Evolutionary conservation across 2,797 vertebrate genomes (phyloP), one percentile per base, ranked within the genome.

Genomic region (Thunnus albacares): DNA sequence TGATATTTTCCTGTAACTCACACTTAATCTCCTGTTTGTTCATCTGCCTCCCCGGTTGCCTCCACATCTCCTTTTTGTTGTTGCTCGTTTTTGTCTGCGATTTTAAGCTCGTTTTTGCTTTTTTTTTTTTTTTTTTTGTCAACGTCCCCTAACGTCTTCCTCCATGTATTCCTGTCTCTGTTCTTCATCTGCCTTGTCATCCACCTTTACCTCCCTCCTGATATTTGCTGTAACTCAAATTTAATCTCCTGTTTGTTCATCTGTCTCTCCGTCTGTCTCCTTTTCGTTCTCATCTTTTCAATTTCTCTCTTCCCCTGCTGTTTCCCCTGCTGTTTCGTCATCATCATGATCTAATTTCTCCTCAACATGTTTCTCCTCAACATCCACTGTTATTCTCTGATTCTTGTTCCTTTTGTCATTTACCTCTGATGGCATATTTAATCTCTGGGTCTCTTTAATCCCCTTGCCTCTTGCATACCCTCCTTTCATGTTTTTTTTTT

Each of bases 231-330:
- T 70, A 75, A 59, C 53, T 82, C 73, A 24, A 52, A 18, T 79
- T 82, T 86, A 83, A 89, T 83, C 83, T 83, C 22, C 63, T 72
- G 65, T 80, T 79, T 87, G 59, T 80, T 84, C 77, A 62, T 88
- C 70, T 61, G 66, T 35, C 26, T 79, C 10, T 65, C 30, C 38
- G 49, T 69, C 56, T 86, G 77, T 71, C 66, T 58, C 8, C 22
- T 62, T 75, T 69, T 67, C 22, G 38, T 55, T 45, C 45, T 68
- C 53, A 45, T 80, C 52, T 71, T 65, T 78, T 70, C 49, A 63
- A 22, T 79, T 57, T 56, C 24, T 68, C 41, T 57, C 6, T 56
- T 67, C 30, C 56, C 75, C 22, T 47, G 11, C 56, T 73, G 30
- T 66, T 75, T 71, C 33, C 28, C 53, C 76, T 70, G 80, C 64